Base-by-base conservation (phyloP, 2,888 invertebrate species). In the Panzeria rudis region DNA sequence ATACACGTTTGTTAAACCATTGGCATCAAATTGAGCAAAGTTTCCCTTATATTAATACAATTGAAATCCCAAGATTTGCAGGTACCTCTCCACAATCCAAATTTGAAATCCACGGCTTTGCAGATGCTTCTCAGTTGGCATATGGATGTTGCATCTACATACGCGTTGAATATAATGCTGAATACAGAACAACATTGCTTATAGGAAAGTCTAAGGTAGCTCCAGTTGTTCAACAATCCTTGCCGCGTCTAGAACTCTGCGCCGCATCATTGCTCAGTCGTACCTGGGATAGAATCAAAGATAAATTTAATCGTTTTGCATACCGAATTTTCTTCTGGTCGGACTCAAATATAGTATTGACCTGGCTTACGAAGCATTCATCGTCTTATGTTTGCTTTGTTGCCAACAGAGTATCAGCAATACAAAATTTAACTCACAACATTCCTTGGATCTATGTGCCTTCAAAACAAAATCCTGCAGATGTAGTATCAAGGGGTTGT, bases 281-380 rank as follows among this genome's bases (percentile, higher is more conserved):
- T 52, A 50, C 59, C 3, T 72, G 64, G 72, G 50, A 52, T 1
- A 78, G 78, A 66, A 78, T 61, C 7, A 44, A 68, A 25, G 7
- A 35, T 44, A 64, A 64, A 35, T 52, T 64, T 25, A 20, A 64
- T 32, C 17, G 41, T 15, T 77, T 32, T 32, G 20, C 20, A 23
- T 32, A 23, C 32, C 13, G 38, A 3, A 35, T 79, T 5, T 76
- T 44, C 17, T 83, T 87, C n/a, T 86, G 85, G 81, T 82, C 75
- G 3, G 83, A 86, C 38, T 86, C 85, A 17, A 50, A 71, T 71
- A 79, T 79, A 1, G 69, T 79, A 0, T 23, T 64, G 35, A 69
- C 52, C 1, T 78, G 69, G 69, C 69, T 64, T 8, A 52, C 32
- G 0, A 62, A 17, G 20, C 68, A 68, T 3, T 69, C 23, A n/a